phyloP scores from a whole-genome alignment of 2,797 vertebrate species.

The Urocyon cinereoargenteus region DNA sequence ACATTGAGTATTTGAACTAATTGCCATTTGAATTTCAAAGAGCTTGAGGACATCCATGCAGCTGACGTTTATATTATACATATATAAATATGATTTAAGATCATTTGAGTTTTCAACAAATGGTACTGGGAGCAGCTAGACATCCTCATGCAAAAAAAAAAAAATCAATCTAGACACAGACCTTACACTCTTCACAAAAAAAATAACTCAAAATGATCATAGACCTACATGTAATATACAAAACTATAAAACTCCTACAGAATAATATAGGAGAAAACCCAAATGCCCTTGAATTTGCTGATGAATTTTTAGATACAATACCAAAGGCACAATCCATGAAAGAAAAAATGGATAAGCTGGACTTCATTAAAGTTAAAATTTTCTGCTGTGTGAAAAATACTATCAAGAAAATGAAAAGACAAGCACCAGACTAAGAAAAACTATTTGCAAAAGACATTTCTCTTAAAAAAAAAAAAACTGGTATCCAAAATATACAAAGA shows the following conservation, averaged over 20 bases:
- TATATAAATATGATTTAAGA: not conserved
- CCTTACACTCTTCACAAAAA: not conserved
- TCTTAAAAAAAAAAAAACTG: not conserved
- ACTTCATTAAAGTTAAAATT: not conserved
- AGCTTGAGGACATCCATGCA: not conserved
- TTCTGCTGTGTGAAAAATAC: not conserved
- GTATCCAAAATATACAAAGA: not conserved
- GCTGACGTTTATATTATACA: not conserved
- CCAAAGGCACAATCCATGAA: not conserved
- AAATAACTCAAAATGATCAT: not conserved
- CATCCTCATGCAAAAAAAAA: not conserved
- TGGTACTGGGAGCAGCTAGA: not conserved
- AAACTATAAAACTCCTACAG: not conserved
- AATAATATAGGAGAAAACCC: not conserved
- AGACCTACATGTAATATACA: not conserved
- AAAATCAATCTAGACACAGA: not conserved
- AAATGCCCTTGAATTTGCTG: not conserved
- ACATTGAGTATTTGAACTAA: not conserved
- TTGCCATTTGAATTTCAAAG: constrained; percentile 8
- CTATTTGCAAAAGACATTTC: too few relatives aligned
- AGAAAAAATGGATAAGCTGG: not conserved
- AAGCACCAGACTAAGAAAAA: too few relatives aligned
- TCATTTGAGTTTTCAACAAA: constrained; percentile 13
- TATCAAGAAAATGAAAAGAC: not conserved
- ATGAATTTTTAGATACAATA: not conserved